These are phyloP conservation scores for Catostylus mosaicus DNA, from an alignment of 30 jellyfish, hydroid and myxozoan species.

Conservation along the genomic window DNA sequence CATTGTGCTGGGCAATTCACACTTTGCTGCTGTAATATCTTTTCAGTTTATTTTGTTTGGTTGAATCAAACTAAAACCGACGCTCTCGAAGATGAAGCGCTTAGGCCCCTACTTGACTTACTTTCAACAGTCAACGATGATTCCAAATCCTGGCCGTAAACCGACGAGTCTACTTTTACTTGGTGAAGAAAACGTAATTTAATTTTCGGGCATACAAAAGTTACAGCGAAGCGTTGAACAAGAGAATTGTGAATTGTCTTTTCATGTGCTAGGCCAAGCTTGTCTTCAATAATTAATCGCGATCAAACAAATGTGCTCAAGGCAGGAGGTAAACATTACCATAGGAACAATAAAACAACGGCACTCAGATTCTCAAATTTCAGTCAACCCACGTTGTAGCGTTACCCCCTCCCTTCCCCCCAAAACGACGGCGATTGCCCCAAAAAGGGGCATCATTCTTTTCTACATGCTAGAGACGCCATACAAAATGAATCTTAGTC, in stretches of 20 bases:
- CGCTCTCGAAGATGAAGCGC: too few species aligned
- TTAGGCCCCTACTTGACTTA: too few species aligned
- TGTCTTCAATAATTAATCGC: conserved; percentile 42
- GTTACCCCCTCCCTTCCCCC: not conserved
- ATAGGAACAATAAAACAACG: conserved; percentile 49
- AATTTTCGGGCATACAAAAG: not conserved
- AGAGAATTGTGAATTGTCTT: not conserved
- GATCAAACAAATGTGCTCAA: conserved; percentile 30
- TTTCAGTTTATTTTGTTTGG: too few species aligned
- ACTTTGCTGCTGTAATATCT: not conserved
- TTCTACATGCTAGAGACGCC: too few species aligned
- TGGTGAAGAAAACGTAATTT: not conserved
- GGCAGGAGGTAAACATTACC: conserved; percentile 39
- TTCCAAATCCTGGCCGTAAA: not conserved
- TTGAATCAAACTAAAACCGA: too few species aligned
- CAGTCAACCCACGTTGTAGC: not conserved
- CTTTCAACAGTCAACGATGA: not conserved
- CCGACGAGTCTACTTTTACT: not conserved
- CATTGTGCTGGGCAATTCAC: not conserved
- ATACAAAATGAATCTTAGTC: too few species aligned
- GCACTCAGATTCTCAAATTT: not conserved
- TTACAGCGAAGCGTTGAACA: not conserved
- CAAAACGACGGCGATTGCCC: too few species aligned
- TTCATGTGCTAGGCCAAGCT: conserved; percentile 29
- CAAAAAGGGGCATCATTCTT: too few species aligned